Conservation (phyloP, 2,113 vertebrate species). For the Gracilinanus agilis region DNA sequence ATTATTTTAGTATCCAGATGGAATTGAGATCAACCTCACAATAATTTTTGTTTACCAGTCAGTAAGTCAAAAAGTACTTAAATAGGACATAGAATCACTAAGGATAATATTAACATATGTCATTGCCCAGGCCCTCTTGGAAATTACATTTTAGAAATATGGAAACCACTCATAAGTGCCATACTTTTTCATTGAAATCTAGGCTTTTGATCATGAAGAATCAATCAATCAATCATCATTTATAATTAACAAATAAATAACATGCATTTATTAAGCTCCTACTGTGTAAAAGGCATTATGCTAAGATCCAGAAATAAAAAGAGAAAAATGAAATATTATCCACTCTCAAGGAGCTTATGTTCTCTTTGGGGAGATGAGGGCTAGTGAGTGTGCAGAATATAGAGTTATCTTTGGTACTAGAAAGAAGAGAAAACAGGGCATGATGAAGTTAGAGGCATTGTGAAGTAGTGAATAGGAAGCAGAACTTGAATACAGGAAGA, state of each 20-base stretch:
- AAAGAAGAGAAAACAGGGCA: neutral
- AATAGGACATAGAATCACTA: fast-evolving
- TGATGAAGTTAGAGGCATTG: neutral
- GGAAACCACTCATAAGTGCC: neutral
- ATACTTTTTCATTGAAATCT: neutral
- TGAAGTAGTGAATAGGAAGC: neutral
- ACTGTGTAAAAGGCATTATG: neutral
- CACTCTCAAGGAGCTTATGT: neutral
- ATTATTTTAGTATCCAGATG: neutral
- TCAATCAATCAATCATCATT: neutral
- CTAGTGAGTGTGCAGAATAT: neutral
- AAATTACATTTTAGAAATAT: neutral
- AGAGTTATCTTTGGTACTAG: neutral
- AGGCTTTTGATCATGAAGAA: neutral
- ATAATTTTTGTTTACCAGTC: neutral
- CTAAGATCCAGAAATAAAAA: neutral
- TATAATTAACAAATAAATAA: neutral
- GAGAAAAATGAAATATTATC: neutral
- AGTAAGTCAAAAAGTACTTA: fast-evolving
- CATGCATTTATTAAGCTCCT: neutral
- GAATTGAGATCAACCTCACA: neutral
- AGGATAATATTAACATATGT: fast-evolving
- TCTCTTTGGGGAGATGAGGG: neutral
- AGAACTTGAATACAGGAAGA: neutral
- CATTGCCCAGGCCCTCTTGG: fast-evolving